These are phyloP conservation scores for Centropus unirufus DNA, from an alignment of 2,113 vertebrate species.

Conservation along the genomic window DNA sequence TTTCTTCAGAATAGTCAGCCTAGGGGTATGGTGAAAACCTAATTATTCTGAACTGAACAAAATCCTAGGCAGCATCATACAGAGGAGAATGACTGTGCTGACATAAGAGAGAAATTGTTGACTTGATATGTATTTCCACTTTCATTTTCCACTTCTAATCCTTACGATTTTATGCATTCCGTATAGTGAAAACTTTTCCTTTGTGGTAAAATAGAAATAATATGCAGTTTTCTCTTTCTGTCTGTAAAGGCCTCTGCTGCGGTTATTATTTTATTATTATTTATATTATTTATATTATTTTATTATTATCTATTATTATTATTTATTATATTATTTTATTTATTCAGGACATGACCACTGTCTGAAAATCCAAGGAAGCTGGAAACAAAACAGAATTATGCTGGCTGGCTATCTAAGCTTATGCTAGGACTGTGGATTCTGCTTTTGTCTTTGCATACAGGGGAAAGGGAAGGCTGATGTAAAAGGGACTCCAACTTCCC, in stretches of 20 bases:
- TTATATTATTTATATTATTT: no score
- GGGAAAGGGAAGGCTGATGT: no score
- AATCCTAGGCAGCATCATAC: not conserved
- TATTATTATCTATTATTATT: no score
- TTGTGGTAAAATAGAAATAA: not conserved
- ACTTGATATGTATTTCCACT: not conserved
- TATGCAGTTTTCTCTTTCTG: not conserved
- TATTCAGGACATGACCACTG: accelerated
- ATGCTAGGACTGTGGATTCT: no score
- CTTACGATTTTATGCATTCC: not conserved
- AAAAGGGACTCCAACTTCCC: no score
- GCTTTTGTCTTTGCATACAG: no score
- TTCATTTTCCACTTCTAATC: not conserved
- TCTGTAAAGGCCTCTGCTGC: not conserved
- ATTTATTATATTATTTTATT: no score
- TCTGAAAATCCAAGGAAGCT: not conserved
- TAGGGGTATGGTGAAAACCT: not conserved
- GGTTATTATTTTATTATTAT: not conserved
- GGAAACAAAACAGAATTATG: not conserved
- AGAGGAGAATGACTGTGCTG: not conserved
- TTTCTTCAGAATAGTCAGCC: not conserved
- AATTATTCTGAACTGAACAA: not conserved
- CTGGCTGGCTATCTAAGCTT: no score
- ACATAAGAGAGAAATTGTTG: not conserved
- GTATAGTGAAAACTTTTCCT: not conserved